A percentile compares a stretch with the other conserved stretches of the same genome.
phyloP scores from a whole-genome alignment of 2,888 invertebrate genomes.

The Hesperia comma region DNA sequence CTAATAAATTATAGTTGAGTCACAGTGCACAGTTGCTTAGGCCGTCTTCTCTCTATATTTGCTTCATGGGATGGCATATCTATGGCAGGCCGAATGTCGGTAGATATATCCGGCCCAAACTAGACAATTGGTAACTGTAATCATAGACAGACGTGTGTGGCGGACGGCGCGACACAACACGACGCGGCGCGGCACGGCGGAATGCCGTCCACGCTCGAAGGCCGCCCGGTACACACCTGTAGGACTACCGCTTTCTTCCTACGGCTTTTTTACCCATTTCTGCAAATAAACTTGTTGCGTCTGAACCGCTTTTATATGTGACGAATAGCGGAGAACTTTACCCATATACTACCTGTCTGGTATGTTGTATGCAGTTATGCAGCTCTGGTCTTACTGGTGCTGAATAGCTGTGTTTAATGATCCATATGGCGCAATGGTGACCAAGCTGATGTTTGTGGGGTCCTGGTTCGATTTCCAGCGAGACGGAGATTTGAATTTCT shows the following conservation, averaged over 20 bases:
- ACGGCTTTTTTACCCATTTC: not conserved
- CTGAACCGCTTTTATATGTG: not conserved
- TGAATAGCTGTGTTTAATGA: too few species aligned
- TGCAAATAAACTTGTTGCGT: not conserved
- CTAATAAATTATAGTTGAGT: too few species aligned
- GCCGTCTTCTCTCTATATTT: too few species aligned
- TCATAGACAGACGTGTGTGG: not conserved
- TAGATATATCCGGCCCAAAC: too few species aligned
- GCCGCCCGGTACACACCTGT: constrained; percentile 37
- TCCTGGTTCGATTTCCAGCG: too few species aligned
- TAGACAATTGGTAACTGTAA: too few species aligned
- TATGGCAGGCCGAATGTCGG: too few species aligned
- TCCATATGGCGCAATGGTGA: too few species aligned
- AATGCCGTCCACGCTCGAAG: constrained; percentile 50
- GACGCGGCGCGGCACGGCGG: constrained; percentile 40
- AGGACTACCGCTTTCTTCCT: constrained; percentile 44
- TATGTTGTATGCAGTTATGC: not conserved
- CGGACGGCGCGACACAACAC: not conserved
- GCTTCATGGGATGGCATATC: too few species aligned
- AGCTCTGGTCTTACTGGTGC: not conserved
- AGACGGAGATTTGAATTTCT: too few species aligned
- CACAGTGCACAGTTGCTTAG: too few species aligned
- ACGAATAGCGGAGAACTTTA: not conserved
- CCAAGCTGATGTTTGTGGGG: too few species aligned
- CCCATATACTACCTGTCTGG: not conserved